These are phyloP conservation scores for Arge pagana DNA, from an alignment of 2,888 invertebrate genomes.

Conservation along the genomic window DNA sequence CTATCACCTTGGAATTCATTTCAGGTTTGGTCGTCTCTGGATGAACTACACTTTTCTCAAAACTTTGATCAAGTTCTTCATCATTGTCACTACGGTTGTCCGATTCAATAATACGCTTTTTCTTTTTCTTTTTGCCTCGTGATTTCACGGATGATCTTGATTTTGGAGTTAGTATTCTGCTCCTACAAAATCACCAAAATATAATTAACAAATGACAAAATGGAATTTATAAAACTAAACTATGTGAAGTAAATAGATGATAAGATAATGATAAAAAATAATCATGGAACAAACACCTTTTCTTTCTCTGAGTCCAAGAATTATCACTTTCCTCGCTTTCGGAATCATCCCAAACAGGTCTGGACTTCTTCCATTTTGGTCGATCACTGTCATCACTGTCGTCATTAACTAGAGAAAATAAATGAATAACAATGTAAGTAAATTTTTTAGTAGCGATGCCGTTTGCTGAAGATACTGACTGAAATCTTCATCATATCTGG, in stretches of 20 bases:
- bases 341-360: slow-evolving; percentile 65
- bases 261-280: not conserved
- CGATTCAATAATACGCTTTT: slow-evolving; percentile 54
- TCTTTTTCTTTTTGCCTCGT: slow-evolving; percentile 58
- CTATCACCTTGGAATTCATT: not conserved
- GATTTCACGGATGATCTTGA: slow-evolving; percentile 46
- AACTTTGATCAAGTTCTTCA: slow-evolving; percentile 53
- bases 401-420: slow-evolving; percentile 57
- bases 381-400: slow-evolving; percentile 64
- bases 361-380: slow-evolving; percentile 64
- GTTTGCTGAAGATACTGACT: slow-evolving; percentile 53
- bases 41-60: slow-evolving; percentile 61
- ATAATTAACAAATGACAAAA: slow-evolving; percentile 3
- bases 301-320: slow-evolving; percentile 62
- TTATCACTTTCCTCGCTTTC: slow-evolving; percentile 67
- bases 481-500: slow-evolving; percentile 63
- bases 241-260: not conserved
- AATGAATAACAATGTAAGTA: not conserved
- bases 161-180: slow-evolving; percentile 44
- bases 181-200: slow-evolving; percentile 36
- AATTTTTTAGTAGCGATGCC: not conserved
- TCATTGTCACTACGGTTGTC: slow-evolving; percentile 57
- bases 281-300: slow-evolving; percentile 46
- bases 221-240: not conserved
- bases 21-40: not conserved